Evolutionary conservation across 2,113 vertebrate species (phyloP).

Genomic region (Engystomops pustulosus): DNA sequence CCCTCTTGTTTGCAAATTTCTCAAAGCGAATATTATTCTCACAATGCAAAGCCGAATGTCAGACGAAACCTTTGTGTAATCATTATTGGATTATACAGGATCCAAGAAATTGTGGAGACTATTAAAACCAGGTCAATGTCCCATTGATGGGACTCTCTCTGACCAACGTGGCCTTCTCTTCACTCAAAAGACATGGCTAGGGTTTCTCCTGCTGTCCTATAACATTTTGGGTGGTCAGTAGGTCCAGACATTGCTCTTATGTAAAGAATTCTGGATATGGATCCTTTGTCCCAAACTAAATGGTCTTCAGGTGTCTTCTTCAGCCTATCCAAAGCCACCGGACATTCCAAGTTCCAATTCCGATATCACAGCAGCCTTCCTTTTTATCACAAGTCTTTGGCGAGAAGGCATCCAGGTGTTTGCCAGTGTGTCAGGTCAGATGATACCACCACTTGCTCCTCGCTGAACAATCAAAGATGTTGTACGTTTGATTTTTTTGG

Average conservation of each 20-base stretch:
- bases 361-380: not conserved
- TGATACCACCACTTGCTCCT: not conserved
- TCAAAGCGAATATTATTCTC: not conserved
- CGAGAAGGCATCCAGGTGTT: constrained; percentile 54
- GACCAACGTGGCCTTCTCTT: not conserved
- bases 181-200: not conserved
- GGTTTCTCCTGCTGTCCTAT: constrained; percentile 4
- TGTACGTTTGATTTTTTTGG: not conserved
- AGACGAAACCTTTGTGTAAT: not conserved
- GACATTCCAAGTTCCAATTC: constrained; percentile 17
- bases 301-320: constrained; percentile 29
- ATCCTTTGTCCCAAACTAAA: not conserved
- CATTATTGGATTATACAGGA: not conserved
- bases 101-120: not conserved
- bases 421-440: constrained; percentile 24
- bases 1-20: not conserved
- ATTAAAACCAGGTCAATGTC: constrained; percentile 23
- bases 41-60: not conserved
- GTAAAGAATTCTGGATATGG: not conserved
- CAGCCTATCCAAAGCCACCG: constrained; percentile 58
- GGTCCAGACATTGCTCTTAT: constrained; percentile 1
- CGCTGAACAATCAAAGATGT: not conserved
- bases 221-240: not conserved
- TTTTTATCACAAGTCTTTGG: constrained; percentile 32
- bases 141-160: not conserved